Conservation (phyloP, 2,797 vertebrate species). For the Myotis planiceps region DNA sequence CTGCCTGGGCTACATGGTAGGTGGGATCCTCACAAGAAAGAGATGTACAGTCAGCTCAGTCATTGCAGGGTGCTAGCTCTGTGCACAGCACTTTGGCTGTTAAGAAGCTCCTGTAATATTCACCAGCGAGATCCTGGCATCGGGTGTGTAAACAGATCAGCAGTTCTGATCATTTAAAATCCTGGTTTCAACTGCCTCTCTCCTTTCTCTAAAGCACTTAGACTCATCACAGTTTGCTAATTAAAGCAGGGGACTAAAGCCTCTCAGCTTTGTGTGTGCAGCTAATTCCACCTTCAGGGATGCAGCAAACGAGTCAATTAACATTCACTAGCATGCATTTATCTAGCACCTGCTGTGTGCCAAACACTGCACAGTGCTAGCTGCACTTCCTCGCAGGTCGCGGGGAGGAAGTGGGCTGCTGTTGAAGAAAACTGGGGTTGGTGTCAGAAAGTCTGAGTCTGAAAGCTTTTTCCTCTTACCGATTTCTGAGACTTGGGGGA, state of each 20-base stretch:
- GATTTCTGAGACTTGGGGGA: not conserved
- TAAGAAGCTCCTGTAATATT: not conserved
- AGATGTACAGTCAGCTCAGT: not conserved
- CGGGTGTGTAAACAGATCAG: not conserved
- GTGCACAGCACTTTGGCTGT: not conserved
- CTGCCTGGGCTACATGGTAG: not conserved
- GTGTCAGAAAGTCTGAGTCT: not conserved
- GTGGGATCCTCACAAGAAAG: not conserved
- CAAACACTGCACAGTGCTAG: not conserved
- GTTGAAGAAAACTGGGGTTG: not conserved
- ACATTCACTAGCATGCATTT: slow-evolving; percentile 43
- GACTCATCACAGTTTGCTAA: not conserved
- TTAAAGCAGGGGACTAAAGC: not conserved
- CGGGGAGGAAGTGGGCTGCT: not conserved
- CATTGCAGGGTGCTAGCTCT: not conserved
- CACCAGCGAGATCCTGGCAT: not conserved
- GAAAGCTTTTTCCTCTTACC: not conserved
- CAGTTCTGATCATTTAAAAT: slow-evolving; percentile 1
- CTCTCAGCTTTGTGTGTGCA: not conserved
- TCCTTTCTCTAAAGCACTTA: not conserved
- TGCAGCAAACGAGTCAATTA: slow-evolving; percentile 55
- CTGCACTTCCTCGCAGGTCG: not conserved
- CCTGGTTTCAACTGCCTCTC: not conserved
- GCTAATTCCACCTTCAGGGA: slow-evolving; percentile 24
- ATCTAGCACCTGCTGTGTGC: slow-evolving; percentile 38